Conservation (phyloP, 2,113 vertebrate species). For the Antigone vipio region DNA sequence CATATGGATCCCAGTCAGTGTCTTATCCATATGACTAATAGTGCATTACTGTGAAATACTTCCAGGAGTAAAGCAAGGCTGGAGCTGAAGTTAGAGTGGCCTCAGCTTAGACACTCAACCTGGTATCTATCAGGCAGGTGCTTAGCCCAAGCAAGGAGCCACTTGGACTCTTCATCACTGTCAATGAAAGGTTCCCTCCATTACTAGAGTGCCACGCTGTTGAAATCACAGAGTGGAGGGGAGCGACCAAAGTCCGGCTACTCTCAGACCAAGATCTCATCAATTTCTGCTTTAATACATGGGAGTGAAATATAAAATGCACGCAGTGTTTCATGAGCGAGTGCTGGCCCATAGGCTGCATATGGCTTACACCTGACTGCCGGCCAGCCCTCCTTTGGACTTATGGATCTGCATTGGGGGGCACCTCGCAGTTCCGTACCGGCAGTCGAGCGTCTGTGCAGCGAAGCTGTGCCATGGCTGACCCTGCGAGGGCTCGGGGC, state of each 20-base stretch:
- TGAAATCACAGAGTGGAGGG: not conserved
- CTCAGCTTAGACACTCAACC: not conserved
- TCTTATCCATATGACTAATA: not conserved
- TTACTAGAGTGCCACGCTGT: accelerated
- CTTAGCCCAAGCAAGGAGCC: not conserved
- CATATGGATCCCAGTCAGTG: not conserved
- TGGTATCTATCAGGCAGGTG: not conserved
- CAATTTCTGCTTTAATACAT: not conserved
- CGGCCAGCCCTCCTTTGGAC: not conserved
- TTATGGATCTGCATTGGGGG: accelerated
- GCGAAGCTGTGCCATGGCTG: accelerated
- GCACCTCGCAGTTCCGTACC: accelerated
- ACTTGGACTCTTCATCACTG: not conserved
- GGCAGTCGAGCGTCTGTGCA: accelerated
- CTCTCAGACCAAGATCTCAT: not conserved
- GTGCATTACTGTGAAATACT: not conserved
- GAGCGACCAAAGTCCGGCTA: not conserved
- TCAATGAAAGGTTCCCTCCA: not conserved
- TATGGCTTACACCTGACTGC: not conserved
- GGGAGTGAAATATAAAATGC: not conserved
- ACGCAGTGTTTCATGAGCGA: accelerated
- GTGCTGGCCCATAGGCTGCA: not conserved
- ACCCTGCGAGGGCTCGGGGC: accelerated
- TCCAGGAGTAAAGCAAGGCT: not conserved
- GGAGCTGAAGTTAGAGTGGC: not conserved